Evolutionary conservation across 2,113 vertebrate species (phyloP), one percentile per base, ranked within the genome.

Genomic region (Ochotona princeps): DNA sequence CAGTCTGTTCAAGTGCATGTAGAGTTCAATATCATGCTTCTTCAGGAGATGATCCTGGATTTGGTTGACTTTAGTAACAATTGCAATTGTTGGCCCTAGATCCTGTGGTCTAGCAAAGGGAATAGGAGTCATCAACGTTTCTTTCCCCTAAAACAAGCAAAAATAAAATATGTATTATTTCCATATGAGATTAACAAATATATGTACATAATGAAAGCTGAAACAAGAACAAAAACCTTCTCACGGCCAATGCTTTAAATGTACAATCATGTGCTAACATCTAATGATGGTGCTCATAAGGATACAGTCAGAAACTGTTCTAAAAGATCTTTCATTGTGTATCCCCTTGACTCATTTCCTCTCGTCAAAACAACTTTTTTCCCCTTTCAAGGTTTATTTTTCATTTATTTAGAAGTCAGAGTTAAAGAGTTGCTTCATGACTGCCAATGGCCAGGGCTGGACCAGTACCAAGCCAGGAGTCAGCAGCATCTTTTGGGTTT

Each of bases 41-140:
- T 99, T 99, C 96, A 99, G 97, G 87, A 99, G 98, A 97, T 99
- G 99, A 97, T 99, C 99, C 96, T 99, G 99, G 97, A 99, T 99
- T 80, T 99, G 99, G 97, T 99, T 99, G 85, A 99, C 99, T 98
- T 99, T 99, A 92, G 99, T 98, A 92, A 99, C 99, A 97, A 99
- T 98, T 97, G 99, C 99, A 96, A 99, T 98, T 88, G 99, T 99
- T 25, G 99, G 99, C 5, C 99, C 99, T 1, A 98, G 88, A 91
- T 99, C 99, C 96, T 99, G 99, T 1, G 99, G 99, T 97, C 99
- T 98, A 80, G 99, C 99, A 96, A 99, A 99, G 1, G 99, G 99
- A 85, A 99, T 99, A 94, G 99, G 99, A 88, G 99, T 98, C 97
- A 99, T 96, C 98, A 99, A 98, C 93, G 99, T 98, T 79, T 99